Conservation (phyloP, 2,797 vertebrate species). For the Chelonia mydas region DNA sequence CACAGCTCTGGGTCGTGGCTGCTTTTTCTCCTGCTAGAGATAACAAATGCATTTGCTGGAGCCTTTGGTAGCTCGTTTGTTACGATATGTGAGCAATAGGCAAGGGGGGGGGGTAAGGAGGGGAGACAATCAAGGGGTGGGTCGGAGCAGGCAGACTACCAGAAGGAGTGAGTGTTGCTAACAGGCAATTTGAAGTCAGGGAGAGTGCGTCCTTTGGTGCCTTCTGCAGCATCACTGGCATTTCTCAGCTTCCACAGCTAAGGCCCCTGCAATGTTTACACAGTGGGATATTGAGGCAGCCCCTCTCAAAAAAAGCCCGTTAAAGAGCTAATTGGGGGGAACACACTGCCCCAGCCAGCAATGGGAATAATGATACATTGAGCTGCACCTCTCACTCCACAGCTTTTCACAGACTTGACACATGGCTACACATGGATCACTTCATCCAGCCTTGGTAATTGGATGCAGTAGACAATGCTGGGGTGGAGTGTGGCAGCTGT, state of each 20-base stretch:
- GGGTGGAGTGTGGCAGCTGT: neutral
- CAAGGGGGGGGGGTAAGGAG: neutral
- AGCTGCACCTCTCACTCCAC: neutral
- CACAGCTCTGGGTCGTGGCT: constrained; percentile 53
- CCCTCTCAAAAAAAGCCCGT: neutral
- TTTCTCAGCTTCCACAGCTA: neutral
- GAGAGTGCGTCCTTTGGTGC: neutral
- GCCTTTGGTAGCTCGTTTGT: constrained; percentile 63
- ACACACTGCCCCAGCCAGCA: neutral
- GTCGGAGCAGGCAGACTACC: neutral
- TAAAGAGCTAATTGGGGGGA: neutral
- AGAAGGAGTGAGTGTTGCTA: neutral
- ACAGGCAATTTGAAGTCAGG: neutral
- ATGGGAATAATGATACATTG: neutral
- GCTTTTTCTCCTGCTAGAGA: constrained; percentile 63
- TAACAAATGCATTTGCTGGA: neutral
- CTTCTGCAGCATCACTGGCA: neutral
- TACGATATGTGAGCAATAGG: neutral
- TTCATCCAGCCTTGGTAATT: neutral
- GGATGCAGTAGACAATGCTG: neutral
- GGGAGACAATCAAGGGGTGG: neutral
- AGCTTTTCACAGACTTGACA: neutral
- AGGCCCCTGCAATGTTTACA: neutral
- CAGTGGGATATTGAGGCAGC: neutral
- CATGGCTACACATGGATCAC: neutral